Evolutionary conservation across 2,797 vertebrate genomes (phyloP), one percentile per base, ranked within the genome.

Genomic region (Rhinophrynus dorsalis): DNA sequence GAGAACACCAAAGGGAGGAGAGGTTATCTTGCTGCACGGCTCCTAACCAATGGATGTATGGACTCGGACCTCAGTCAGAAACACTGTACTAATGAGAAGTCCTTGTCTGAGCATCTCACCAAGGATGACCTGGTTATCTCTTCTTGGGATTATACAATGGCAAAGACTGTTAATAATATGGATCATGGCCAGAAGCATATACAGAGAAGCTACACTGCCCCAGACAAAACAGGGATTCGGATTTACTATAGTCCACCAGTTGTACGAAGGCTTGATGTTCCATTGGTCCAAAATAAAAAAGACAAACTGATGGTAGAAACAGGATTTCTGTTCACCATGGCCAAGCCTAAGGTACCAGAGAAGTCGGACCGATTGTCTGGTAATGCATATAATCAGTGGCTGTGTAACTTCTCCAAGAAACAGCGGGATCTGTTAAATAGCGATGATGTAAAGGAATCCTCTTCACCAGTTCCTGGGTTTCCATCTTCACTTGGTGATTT

Each of bases 161-260:
- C 80, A 56, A 87, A 81, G 63, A 79, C 83, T 76, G 78, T 90
- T 45, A 82, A 84, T 0, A 83, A 84, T 40, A 86, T 89, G 0
- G 87, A 94, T 26, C 77, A 86, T 1, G 75, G 88, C 2, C 86
- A 91, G 62, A 94, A 92, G 55, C 92, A 86, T 5, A 93, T 95
- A 76, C 95, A 94, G 82, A 93, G 94, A 79, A 99, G 97, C 86
- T 91, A 93, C 84, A 99, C 97, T 0, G 96, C 96, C 0, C 97
- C 97, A 0, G 97, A 98, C 82, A 95, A 95, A 83, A 98, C 96
- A 0, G 94, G 96, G 65, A 98, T 99, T 76, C 91, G 97, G 2
- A 98, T 99, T 79, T 99, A 99, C 85, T 99, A 98, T 76, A 99
- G 96, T 76, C 97, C 97, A 0, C 97, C 96, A 0, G 88, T 96